Evolutionary conservation across 2,797 vertebrate species (phyloP).

Genomic region (Anolis apletophallus): DNA sequence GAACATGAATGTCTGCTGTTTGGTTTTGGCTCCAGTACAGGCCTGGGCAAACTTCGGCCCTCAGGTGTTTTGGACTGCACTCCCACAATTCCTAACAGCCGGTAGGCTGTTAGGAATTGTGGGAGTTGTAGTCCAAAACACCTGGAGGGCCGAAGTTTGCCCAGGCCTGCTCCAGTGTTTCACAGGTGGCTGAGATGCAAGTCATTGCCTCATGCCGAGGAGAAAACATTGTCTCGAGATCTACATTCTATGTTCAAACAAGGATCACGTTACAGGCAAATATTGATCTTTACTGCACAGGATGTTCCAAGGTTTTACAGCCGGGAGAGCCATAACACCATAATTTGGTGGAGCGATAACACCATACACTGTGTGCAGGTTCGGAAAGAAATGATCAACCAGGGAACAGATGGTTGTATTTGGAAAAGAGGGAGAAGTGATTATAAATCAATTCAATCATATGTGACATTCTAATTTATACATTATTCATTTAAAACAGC

Average conservation of each 20-base stretch:
- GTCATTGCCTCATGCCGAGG: neutral
- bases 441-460: slow-evolving; percentile 18
- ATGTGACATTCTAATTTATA: slow-evolving; percentile 31
- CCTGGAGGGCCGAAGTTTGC: too few relatives aligned
- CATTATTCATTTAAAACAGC: slow-evolving; percentile 8
- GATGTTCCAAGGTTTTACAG: slow-evolving; percentile 12
- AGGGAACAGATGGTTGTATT: slow-evolving; percentile 44
- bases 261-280: slow-evolving; percentile 18
- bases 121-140: too few relatives aligned
- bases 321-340: slow-evolving; percentile 13
- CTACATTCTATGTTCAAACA: slow-evolving; percentile 19
- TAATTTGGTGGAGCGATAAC: neutral
- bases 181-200: neutral
- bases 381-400: slow-evolving; percentile 37
- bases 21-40: too few relatives aligned
- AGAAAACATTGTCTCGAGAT: neutral
- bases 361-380: slow-evolving; percentile 9
- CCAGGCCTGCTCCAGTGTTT: too few relatives aligned
- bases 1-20: too few relatives aligned
- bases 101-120: too few relatives aligned
- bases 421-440: slow-evolving; percentile 34
- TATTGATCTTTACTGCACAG: slow-evolving; percentile 34
- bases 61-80: too few relatives aligned
- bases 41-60: too few relatives aligned
- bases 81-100: too few relatives aligned